Percentiles rank a stretch among this genome's conserved stretches.
phyloP scores from a whole-genome alignment of 2,888 invertebrate species.

The Julus scandinavius region DNA sequence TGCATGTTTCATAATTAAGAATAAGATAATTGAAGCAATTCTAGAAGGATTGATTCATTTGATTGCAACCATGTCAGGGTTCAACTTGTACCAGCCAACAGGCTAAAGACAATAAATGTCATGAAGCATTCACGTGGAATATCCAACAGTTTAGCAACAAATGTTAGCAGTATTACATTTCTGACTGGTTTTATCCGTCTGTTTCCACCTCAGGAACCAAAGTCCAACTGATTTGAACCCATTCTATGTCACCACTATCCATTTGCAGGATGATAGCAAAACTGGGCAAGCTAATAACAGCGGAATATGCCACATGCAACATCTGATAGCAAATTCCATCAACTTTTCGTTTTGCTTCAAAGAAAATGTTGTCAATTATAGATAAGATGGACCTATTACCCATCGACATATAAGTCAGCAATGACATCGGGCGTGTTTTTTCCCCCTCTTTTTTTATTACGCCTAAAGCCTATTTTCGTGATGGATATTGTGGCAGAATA shows the following conservation, averaged over 20 bases:
- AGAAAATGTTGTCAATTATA: conserved; percentile 18
- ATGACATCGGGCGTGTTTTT: background rate
- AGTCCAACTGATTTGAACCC: background rate
- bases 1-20: background rate
- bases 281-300: background rate
- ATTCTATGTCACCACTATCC: background rate
- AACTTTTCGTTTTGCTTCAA: conserved; percentile 11
- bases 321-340: conserved; percentile 18
- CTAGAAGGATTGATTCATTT: background rate
- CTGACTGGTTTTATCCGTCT: background rate
- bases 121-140: background rate
- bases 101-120: background rate
- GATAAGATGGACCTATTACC: conserved; percentile 2
- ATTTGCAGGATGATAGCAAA: background rate
- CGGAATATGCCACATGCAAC: background rate
- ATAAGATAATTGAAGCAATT: background rate
- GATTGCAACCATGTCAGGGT: background rate
- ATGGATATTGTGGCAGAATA: background rate
- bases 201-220: background rate
- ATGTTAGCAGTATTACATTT: background rate
- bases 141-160: conserved; percentile 1
- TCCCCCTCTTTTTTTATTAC: background rate
- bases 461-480: background rate
- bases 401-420: background rate
- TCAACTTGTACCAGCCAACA: background rate